Evolutionary conservation across 2,888 invertebrate genomes (phyloP), one percentile per base, ranked within the genome.

Genomic region (Colostygia pectinataria): DNA sequence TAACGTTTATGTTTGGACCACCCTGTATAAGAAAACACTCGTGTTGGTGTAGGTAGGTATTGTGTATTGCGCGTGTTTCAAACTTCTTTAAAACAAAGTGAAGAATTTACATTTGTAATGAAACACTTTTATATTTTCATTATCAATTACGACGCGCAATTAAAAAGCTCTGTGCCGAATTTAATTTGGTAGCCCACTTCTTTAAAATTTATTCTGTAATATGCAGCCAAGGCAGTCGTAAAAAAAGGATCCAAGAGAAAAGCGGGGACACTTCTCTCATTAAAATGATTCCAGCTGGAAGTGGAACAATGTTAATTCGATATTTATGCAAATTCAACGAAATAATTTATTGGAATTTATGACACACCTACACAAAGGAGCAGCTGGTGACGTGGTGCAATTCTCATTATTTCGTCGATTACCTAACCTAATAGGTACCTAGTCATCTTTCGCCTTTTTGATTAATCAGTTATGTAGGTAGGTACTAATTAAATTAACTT

Each of bases 241-340:
- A 74, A 74, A 63, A 68, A 68, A 65, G 67, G 66, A 67, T 68
- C 70, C 61, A 55, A 67, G 66, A 65, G 71, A 63, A 65, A 68
- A 65, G 65, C 65, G 65, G 61, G 64, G 67, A 68, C 65, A 64
- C 65, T 68, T 61, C 55, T 62, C 65, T 70, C 70, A 72, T 74
- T 74, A 69, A 72, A 76, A 73, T 71, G 70, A 71, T 71, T 71
- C 67, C 71, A 71, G 65, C 62, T 71, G 69, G 69, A 74, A 69
- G 63, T 73, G 60, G 66, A 66, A 75, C 75, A 75, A 72, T 75
- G 73, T 74, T 77, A 76, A 77, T 76, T 74, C 66, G 70, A 74
- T 73, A 75, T 76, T 75, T 77, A 77, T 76, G 74, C 64, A 74
- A 77, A 77, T 77, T 66, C 57, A 24, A 42, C 57, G 59, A 68